A percentile compares a stretch with the other conserved stretches of the same genome.
phyloP scores from a whole-genome alignment of 1,140 invertebrate species.

The Ostrea edulis region DNA sequence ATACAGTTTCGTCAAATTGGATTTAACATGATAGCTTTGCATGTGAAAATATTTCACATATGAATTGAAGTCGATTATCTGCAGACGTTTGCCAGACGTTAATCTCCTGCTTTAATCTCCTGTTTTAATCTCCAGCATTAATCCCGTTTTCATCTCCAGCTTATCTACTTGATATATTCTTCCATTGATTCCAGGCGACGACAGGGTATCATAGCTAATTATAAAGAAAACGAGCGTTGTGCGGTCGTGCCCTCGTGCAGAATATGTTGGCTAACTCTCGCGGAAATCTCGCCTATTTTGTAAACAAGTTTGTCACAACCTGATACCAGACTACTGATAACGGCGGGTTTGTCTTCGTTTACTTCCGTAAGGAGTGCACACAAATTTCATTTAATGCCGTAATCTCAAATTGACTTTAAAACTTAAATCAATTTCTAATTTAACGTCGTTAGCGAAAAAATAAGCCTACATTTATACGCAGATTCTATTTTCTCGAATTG shows the following conservation, averaged over 20 bases:
- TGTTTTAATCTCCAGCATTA: no score
- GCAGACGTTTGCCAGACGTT: not conserved
- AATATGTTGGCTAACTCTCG: not conserved
- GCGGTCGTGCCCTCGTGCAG: not conserved
- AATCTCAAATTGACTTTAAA: no score
- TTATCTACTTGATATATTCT: not conserved
- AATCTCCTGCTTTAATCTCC: no score
- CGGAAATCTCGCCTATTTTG: constrained; percentile 23
- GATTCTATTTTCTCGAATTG: no score
- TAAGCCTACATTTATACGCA: no score
- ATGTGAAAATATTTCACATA: no score
- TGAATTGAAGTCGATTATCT: no score
- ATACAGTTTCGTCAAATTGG: no score
- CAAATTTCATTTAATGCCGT: not conserved
- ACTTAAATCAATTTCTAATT: not conserved
- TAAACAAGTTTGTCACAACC: not conserved
- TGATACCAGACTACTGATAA: not conserved
- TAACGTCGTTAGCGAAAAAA: not conserved
- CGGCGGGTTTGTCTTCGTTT: not conserved
- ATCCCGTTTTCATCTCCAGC: not conserved
- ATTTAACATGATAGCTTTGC: no score
- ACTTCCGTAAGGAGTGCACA: not conserved
- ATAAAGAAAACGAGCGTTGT: not conserved
- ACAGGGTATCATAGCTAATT: not conserved
- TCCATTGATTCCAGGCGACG: not conserved